Percentiles rank a stretch among this genome's conserved stretches.
Evolutionary conservation across 2,797 vertebrate species (phyloP).

Genomic region (Vireo griseus): DNA sequence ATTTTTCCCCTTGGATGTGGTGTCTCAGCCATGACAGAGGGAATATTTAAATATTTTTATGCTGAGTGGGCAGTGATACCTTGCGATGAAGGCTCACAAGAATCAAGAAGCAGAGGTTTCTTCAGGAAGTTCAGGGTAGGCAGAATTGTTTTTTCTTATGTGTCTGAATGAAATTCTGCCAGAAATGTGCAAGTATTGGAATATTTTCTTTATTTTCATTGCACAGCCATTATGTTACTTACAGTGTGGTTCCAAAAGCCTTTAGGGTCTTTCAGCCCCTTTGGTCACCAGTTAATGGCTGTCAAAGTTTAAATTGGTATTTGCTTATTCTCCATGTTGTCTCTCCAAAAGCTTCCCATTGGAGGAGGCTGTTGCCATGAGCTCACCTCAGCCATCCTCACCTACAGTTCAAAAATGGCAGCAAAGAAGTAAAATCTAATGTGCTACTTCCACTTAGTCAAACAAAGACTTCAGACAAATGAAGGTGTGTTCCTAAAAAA

Average conservation of each 20-base stretch:
- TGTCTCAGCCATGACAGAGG: neutral
- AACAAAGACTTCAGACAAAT: neutral
- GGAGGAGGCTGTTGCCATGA: neutral
- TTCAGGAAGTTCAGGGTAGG: slow-evolving; percentile 29
- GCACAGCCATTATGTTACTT: slow-evolving; percentile 42
- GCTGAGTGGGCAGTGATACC: neutral
- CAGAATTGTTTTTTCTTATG: slow-evolving; percentile 44
- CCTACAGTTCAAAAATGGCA: neutral
- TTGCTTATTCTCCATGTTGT: neutral
- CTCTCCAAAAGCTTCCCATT: neutral
- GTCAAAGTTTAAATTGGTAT: neutral
- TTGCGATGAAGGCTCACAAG: neutral
- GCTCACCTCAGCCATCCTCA: neutral
- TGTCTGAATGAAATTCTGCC: slow-evolving; percentile 39
- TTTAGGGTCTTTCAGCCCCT: neutral
- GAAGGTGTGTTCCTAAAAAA: neutral
- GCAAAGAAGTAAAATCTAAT: neutral
- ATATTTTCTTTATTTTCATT: slow-evolving; percentile 47
- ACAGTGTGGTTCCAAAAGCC: neutral
- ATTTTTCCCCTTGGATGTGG: neutral
- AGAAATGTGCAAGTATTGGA: slow-evolving; percentile 9
- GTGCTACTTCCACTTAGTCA: neutral
- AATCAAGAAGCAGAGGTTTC: neutral
- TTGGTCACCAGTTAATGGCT: neutral
- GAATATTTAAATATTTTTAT: slow-evolving; percentile 24